phyloP scores from a whole-genome alignment of 2,797 vertebrate species.

The Sebastes glaucus region DNA sequence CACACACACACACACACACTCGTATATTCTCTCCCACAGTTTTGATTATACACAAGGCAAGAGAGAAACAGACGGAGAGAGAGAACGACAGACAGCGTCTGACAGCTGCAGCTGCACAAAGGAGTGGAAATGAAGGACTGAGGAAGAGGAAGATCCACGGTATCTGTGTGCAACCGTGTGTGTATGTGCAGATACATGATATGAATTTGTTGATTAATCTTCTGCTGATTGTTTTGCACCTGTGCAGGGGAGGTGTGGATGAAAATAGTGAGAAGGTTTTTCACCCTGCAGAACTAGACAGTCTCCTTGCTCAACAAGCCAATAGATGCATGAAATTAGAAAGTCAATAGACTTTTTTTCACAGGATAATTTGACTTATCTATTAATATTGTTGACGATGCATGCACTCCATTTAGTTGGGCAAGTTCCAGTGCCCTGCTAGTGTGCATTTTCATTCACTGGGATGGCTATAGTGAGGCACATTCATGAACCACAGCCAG shows the following conservation, averaged over 20 bases:
- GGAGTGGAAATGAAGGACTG: constrained; percentile 20
- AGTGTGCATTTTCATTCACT: not conserved
- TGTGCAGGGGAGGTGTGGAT: constrained; percentile 19
- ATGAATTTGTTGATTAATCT: constrained; percentile 26
- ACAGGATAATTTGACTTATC: not conserved
- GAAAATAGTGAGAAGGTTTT: not conserved
- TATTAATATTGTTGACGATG: not conserved
- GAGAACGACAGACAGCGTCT: not conserved
- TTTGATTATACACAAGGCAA: constrained; percentile 12
- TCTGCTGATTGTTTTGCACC: constrained; percentile 35
- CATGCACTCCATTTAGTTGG: not conserved
- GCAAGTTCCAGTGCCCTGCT: not conserved
- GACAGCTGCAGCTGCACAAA: constrained; percentile 47
- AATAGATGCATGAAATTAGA: not conserved
- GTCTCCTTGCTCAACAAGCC: not conserved
- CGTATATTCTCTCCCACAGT: constrained; percentile 22
- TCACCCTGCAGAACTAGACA: not conserved
- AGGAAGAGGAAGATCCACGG: not conserved
- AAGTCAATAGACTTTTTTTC: not conserved
- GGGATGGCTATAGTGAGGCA: not conserved
- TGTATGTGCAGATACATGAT: not conserved
- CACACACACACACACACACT: constrained; percentile 1
- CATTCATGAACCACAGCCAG: not conserved
- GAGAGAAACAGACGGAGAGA: constrained; percentile 10
- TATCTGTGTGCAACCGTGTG: not conserved